Conservation (phyloP, 2,113 vertebrate species). For the Catharus minimus region DNA sequence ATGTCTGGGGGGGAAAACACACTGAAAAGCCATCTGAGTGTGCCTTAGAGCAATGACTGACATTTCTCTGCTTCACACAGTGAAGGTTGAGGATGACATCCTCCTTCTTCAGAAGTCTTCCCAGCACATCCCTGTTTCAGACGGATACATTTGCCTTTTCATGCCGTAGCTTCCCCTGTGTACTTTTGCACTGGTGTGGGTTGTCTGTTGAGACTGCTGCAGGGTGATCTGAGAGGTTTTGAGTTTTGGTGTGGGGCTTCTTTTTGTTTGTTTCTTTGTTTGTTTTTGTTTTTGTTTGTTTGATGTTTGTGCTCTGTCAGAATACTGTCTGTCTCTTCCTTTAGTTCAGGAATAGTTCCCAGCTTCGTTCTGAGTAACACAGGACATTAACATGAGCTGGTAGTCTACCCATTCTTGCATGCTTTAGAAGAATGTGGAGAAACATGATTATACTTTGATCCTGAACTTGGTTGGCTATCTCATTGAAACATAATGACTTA, state of each 20-base stretch:
- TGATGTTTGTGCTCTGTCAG: not conserved
- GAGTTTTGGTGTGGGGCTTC: not conserved
- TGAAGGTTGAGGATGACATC: not conserved
- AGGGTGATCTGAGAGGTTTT: not conserved
- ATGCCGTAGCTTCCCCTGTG: not conserved
- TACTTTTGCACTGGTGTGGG: not conserved
- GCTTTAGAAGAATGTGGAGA: not conserved
- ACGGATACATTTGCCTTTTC: not conserved
- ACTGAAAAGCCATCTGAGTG: not conserved
- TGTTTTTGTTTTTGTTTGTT: not conserved
- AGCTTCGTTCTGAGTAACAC: not conserved
- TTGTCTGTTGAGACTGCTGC: not conserved
- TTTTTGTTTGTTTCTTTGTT: not conserved
- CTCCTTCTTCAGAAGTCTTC: not conserved
- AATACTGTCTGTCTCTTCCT: not conserved
- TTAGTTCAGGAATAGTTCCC: not conserved
- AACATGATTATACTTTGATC: not conserved
- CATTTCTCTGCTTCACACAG: not conserved
- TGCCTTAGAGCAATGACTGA: not conserved
- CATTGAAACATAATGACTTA: not conserved
- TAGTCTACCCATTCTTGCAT: not conserved
- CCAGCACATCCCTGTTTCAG: not conserved
- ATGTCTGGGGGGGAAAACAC: fast-evolving
- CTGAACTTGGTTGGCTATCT: not conserved
- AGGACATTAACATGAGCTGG: not conserved